Base-by-base conservation (phyloP, 2,888 invertebrate genomes). In the Hypsopygia costalis region DNA sequence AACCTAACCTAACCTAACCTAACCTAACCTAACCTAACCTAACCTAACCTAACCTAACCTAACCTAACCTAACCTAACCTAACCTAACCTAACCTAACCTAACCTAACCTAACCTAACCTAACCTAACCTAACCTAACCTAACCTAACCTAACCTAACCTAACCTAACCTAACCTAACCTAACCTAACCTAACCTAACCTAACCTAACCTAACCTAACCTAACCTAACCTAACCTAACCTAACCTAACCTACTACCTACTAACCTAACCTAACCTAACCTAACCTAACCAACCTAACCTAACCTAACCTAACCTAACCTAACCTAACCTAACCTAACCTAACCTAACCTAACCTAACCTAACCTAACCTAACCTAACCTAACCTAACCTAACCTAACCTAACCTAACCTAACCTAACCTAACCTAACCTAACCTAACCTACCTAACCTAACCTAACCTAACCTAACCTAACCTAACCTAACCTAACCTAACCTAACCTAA, bases 61-160 rank as follows among this genome's bases (percentile, higher is more conserved):
- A 37, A 41, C 40, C 44, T 38, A 41, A 41, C 44, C 41, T 41
- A 41, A 37, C 44, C 44, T 44, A 40, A 40, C 44, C 44, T 40
- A 40, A 40, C 44, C 43, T 37, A 40, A 40, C 40, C 44, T 40
- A 40, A 40, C 44, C 40, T 36, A 38, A 38, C 43, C 43, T 38
- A 38, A 38, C 43, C 45, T 46, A 42, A 42, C 45, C 45, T 41
- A 42, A 42, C 45, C 45, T 42, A 42, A 41, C 45, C 45, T 45
- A 41, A 41, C 45, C 45, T 41, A 41, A 41, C 45, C 45, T 45
- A 41, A 41, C 45, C 45, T 45, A 41, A 41, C 45, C 45, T 45
- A 41, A 41, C 45, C 45, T 45, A 41, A 41, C 45, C 45, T 45
- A 41, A 41, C 45, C 45, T 45, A 41, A 41, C 45, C 45, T 45